Evolutionary conservation across 2,888 invertebrate species (phyloP).

Genomic region (Caenorhabditis doughertyi): DNA sequence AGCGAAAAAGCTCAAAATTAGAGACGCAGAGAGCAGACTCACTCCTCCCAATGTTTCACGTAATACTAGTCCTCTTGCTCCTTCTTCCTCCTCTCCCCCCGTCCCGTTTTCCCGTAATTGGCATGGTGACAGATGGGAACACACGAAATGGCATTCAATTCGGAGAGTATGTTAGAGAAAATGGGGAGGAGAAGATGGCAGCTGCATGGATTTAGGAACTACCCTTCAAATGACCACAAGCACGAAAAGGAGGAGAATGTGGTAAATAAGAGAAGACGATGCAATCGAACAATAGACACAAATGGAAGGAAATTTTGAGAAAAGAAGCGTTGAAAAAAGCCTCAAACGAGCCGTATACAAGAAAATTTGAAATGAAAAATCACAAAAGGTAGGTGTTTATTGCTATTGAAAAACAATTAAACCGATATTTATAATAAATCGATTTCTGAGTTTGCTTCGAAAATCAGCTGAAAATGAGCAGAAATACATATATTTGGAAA

Average conservation of each 20-base stretch:
- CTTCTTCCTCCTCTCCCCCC: background rate
- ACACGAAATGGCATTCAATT: background rate
- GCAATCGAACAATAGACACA: background rate
- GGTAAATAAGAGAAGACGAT: background rate
- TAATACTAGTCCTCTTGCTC: conserved; percentile 24
- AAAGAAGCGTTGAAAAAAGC: too few species aligned
- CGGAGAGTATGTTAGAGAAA: conserved; percentile 2
- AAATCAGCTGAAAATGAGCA: too few species aligned
- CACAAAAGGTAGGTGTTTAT: too few species aligned
- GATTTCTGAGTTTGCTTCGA: too few species aligned
- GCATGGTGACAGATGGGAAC: conserved; percentile 65
- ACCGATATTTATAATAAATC: too few species aligned
- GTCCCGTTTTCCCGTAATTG: conserved; percentile 42
- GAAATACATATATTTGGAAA: too few species aligned
- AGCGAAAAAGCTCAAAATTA: conserved; percentile 1
- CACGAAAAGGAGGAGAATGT: background rate
- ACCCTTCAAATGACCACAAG: background rate
- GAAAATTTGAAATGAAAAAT: too few species aligned
- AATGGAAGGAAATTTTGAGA: too few species aligned
- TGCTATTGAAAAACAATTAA: too few species aligned
- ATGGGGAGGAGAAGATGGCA: background rate
- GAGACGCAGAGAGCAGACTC: conserved; percentile 12
- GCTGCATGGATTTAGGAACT: conserved; percentile 35
- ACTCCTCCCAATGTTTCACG: conserved; percentile 41
- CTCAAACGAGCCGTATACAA: too few species aligned